A percentile compares a stretch with the other conserved stretches of the same genome.
These are phyloP conservation scores for Drosophila melanogaster DNA, from an alignment of 1,140 invertebrate species.

Conservation along the genomic window Release_6_plus_ISO1_MT NT_037436.4:11976501-11977000, in stretches of 20 bases:
- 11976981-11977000: slow-evolving; percentile 49
- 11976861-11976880: slow-evolving; percentile 40
- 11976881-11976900: slow-evolving; percentile 25
- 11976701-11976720: slow-evolving; percentile 37
- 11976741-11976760: slow-evolving; percentile 69
- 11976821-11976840: slow-evolving; percentile 32
- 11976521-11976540: too few relatives aligned
- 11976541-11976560: background rate
- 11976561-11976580: slow-evolving; percentile 24
- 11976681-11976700: slow-evolving; percentile 51
- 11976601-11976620: slow-evolving; percentile 60
- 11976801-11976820: slow-evolving; percentile 57
- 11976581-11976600: slow-evolving; percentile 58
- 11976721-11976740: slow-evolving; percentile 27
- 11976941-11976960: slow-evolving; percentile 29
- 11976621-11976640: slow-evolving; percentile 50
- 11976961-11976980: slow-evolving; percentile 37
- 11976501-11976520: background rate
- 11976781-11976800: slow-evolving; percentile 5
- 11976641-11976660: slow-evolving; percentile 65
- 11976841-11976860: slow-evolving; percentile 45
- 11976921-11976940: slow-evolving; percentile 64
- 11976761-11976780: slow-evolving; percentile 17
- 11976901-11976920: slow-evolving; percentile 43
- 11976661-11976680: slow-evolving; percentile 63